Percentiles rank a stretch among this genome's conserved stretches.
Evolutionary conservation across 2,797 vertebrate genomes (phyloP).

Genomic region (Acipenser oxyrinchus): DNA sequence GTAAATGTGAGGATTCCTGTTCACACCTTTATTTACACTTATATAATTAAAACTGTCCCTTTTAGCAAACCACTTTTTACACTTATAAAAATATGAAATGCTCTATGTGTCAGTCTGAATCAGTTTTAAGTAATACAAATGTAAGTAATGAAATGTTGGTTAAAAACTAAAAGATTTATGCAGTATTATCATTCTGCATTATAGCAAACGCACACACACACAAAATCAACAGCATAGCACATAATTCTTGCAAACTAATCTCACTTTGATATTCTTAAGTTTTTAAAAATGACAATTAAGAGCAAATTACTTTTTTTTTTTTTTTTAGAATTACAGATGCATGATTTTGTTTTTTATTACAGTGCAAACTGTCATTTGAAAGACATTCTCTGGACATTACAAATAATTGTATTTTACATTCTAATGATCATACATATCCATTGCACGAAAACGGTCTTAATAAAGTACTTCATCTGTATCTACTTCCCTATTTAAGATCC

Average conservation of each 20-base stretch:
- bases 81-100: constrained; percentile 47
- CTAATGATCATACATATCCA: background rate
- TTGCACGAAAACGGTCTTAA: too few species aligned
- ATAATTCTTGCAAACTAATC: constrained; percentile 36
- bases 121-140: background rate
- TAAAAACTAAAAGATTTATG: constrained; percentile 17
- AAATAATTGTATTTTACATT: background rate
- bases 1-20: too few species aligned
- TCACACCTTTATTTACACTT: constrained; percentile 30
- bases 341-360: constrained; percentile 32
- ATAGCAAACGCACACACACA: constrained; percentile 9
- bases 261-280: constrained; percentile 26
- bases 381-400: constrained; percentile 45
- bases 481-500: background rate
- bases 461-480: background rate
- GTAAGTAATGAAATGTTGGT: constrained; percentile 27
- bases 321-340: constrained; percentile 36
- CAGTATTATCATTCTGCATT: too few species aligned
- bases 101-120: constrained; percentile 9
- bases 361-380: constrained; percentile 53
- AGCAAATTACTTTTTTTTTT: constrained; percentile 18
- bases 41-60: constrained; percentile 44
- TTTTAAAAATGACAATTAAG: constrained; percentile 19
- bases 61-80: constrained; percentile 40
- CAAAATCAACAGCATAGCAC: constrained; percentile 25